phyloP scores from a whole-genome alignment of 1,140 invertebrate species.

The Bombus picipes region DNA sequence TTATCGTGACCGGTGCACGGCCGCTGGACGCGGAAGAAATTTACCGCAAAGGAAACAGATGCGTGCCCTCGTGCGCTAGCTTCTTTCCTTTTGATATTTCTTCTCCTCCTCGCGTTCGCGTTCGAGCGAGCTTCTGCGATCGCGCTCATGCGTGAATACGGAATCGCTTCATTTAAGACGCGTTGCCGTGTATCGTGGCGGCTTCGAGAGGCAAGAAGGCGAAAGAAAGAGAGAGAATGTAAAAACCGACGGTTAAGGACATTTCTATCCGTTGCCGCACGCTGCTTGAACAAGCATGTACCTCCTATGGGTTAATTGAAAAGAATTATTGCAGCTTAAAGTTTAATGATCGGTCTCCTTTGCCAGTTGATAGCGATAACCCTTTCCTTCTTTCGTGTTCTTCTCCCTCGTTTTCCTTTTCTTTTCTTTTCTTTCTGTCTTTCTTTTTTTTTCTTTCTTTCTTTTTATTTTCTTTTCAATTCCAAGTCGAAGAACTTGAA shows the following conservation, averaged over 20 bases:
- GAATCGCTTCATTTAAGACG: conserved; percentile 66
- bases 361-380: not conserved
- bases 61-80: conserved; percentile 33
- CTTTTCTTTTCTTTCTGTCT: too few species aligned
- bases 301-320: not conserved
- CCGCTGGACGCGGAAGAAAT: conserved; percentile 58
- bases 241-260: not conserved
- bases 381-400: not conserved
- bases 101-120: conserved; percentile 35
- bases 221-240: not conserved
- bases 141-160: conserved; percentile 63
- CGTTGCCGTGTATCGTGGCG: conserved; percentile 20
- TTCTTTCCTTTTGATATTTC: conserved; percentile 31
- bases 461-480: too few species aligned
- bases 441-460: not conserved
- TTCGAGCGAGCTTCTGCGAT: conserved; percentile 45
- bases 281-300: not conserved
- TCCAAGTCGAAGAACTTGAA: not conserved
- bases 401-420: too few species aligned
- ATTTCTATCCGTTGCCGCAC: not conserved
- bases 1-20: conserved; percentile 23
- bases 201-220: not conserved
- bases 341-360: conserved; percentile 29
- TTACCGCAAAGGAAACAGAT: conserved; percentile 56
- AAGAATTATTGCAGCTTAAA: conserved; percentile 8